phyloP scores from a whole-genome alignment of 2,113 vertebrate genomes.

The Erythrocercus mccallii region DNA sequence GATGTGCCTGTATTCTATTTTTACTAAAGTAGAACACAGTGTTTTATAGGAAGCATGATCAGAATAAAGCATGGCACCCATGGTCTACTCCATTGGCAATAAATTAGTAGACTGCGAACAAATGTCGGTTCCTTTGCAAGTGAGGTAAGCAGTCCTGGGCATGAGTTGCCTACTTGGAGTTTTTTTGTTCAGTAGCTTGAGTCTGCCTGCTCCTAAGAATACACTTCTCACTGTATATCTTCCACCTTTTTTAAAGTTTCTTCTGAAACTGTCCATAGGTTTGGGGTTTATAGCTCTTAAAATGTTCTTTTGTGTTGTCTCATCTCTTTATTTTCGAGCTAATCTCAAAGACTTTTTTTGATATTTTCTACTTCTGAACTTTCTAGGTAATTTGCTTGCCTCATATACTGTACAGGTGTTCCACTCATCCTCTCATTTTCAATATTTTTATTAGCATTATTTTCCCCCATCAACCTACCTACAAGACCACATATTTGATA shows the following conservation, averaged over 20 bases:
- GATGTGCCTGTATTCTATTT: neutral
- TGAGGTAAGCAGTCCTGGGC: neutral
- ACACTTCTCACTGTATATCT: neutral
- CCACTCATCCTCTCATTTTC: neutral
- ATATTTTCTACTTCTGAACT: neutral
- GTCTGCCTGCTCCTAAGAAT: neutral
- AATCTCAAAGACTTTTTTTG: neutral
- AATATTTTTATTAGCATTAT: neutral
- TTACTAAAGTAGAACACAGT: neutral
- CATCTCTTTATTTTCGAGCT: conserved; percentile 3
- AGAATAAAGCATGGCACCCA: neutral
- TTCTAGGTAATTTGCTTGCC: conserved; percentile 31
- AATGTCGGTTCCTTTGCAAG: neutral
- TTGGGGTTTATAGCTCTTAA: neutral
- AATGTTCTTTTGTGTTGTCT: neutral
- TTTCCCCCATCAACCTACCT: neutral
- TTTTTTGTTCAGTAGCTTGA: neutral
- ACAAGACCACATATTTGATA: conserved; percentile 48
- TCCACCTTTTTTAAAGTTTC: neutral
- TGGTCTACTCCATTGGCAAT: neutral
- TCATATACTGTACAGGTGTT: neutral
- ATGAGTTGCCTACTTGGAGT: neutral
- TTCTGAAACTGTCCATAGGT: neutral
- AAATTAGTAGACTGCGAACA: neutral
- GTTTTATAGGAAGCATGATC: neutral